These are phyloP conservation scores for Ennomos fuscantarius DNA, from an alignment of 2,888 invertebrate species.

Conservation along the genomic window DNA sequence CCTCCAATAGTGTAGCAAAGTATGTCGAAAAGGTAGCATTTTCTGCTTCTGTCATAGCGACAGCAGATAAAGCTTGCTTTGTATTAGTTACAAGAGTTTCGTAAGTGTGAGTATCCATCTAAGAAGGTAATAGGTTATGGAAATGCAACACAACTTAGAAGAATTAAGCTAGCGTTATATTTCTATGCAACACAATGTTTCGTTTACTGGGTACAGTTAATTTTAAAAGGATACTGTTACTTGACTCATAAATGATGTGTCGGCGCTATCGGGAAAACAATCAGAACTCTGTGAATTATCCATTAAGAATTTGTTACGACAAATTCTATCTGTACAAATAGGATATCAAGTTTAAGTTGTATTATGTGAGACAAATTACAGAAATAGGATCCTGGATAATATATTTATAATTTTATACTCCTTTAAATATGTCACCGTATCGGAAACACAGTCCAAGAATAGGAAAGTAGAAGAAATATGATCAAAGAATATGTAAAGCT, in stretches of 20 bases:
- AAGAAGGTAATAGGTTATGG: slow-evolving; percentile 27
- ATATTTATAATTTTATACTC: no score
- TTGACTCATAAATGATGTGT: slow-evolving; percentile 43
- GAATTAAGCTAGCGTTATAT: no score
- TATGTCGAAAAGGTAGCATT: slow-evolving; percentile 46
- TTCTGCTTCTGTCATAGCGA: slow-evolving; percentile 38
- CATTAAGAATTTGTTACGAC: slow-evolving; percentile 42
- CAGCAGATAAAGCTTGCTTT: slow-evolving; percentile 48
- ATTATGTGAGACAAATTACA: no score
- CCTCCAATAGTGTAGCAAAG: slow-evolving; percentile 55
- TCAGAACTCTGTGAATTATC: slow-evolving; percentile 67
- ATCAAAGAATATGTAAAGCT: no score
- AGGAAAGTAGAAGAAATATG: no score
- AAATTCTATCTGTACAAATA: no score
- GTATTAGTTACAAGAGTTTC: slow-evolving; percentile 54
- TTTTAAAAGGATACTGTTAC: slow-evolving; percentile 59
- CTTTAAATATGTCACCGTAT: no score
- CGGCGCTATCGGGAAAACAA: slow-evolving; percentile 53
- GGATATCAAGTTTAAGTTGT: no score
- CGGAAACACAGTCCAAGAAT: no score
- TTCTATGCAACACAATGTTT: background rate
- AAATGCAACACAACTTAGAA: slow-evolving; percentile 16
- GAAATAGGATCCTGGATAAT: no score
- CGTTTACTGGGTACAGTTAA: no score
- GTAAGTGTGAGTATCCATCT: slow-evolving; percentile 56